Evolutionary conservation across 2,113 vertebrate species (phyloP).

Genomic region (Pelusios castaneus): DNA sequence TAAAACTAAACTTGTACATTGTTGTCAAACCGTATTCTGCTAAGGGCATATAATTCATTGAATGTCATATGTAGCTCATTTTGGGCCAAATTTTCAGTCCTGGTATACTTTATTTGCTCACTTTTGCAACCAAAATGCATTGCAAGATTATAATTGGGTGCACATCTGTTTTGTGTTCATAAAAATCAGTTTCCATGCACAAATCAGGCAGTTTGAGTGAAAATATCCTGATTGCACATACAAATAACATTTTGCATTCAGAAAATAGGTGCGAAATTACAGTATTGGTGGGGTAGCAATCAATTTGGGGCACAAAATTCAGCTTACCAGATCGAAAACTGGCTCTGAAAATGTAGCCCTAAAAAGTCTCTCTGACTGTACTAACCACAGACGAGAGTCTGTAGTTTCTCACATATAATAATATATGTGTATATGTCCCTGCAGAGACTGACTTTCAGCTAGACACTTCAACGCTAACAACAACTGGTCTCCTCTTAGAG

Average conservation of each 20-base stretch:
- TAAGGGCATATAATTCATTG: not conserved
- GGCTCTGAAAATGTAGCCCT: not conserved
- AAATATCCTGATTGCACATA: not conserved
- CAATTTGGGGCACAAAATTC: not conserved
- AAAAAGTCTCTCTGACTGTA: not conserved
- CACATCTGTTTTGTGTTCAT: not conserved
- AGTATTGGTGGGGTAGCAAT: not conserved
- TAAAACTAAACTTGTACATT: not conserved
- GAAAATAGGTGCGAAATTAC: not conserved
- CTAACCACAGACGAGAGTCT: not conserved
- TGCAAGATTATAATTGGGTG: not conserved
- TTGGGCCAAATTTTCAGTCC: not conserved
- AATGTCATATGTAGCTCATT: not conserved
- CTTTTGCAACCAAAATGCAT: not conserved
- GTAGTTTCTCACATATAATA: not conserved
- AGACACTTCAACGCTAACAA: not conserved
- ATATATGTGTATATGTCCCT: not conserved
- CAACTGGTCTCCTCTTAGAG: not conserved
- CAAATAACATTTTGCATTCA: not conserved
- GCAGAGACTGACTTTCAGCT: conserved; percentile 4
- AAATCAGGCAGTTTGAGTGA: not conserved
- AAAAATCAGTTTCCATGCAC: not conserved
- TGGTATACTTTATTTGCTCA: not conserved
- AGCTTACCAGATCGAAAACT: not conserved
- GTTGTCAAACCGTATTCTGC: not conserved